Percentiles rank a stretch among this genome's conserved stretches.
phyloP scores from a whole-genome alignment of 2,888 invertebrate species.

The Agrotis puta region DNA sequence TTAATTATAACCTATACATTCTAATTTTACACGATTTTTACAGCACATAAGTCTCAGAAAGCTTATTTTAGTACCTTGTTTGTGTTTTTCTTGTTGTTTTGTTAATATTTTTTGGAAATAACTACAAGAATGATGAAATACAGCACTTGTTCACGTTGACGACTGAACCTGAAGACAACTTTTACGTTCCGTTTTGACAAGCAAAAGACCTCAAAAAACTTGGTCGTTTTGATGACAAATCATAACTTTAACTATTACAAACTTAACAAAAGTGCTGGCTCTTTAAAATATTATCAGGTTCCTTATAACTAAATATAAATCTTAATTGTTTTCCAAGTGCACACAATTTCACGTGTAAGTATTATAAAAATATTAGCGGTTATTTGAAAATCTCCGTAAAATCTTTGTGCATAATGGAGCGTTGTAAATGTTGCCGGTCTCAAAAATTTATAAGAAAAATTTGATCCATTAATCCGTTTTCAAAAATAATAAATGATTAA shows the following conservation, averaged over 20 bases:
- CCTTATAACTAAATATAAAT: not conserved
- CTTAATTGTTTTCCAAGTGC: not conserved
- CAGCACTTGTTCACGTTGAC: slow-evolving; percentile 86
- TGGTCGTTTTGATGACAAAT: not conserved
- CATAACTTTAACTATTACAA: not conserved
- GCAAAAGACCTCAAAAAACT: slow-evolving; percentile 16
- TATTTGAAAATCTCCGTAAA: not conserved
- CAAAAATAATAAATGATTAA: no score
- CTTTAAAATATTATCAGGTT: not conserved
- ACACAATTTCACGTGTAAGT: not conserved
- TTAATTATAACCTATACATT: slow-evolving; percentile 80
- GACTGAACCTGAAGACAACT: slow-evolving; percentile 74
- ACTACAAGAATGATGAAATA: slow-evolving; percentile 82
- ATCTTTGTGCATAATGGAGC: slow-evolving; percentile 25
- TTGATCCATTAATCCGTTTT: no score
- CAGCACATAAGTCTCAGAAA: not conserved
- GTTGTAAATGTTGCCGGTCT: slow-evolving; percentile 29
- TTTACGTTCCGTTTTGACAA: slow-evolving; percentile 69
- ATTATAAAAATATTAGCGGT: not conserved
- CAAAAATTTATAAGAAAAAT: not conserved
- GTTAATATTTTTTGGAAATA: slow-evolving; percentile 66
- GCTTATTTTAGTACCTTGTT: slow-evolving; percentile 73
- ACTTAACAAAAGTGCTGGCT: not conserved
- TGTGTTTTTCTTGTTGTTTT: slow-evolving; percentile 66
- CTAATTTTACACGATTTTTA: not conserved